phyloP scores from a whole-genome alignment of 2,797 vertebrate genomes.

The Poecilia gillii region DNA sequence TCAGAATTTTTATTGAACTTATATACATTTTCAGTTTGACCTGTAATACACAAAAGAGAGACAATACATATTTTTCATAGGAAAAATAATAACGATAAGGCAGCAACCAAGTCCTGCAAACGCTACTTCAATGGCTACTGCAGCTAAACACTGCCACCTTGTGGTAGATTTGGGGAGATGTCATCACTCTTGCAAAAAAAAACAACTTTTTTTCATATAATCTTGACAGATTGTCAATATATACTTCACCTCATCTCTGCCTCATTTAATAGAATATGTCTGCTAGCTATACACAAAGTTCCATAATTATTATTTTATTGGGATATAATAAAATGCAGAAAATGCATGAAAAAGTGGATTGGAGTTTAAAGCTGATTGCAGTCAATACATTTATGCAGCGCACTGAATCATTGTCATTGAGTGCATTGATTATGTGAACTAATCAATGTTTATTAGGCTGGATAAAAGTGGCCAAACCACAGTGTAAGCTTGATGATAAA shows the following conservation, averaged over 20 bases:
- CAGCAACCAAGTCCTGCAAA: conserved; percentile 9
- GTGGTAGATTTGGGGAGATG: conserved; percentile 31
- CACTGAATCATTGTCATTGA: conserved; percentile 82
- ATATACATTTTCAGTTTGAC: not conserved
- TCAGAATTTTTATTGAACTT: not conserved
- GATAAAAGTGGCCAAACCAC: conserved; percentile 57
- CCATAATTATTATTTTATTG: conserved; percentile 59
- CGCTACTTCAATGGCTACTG: conserved; percentile 7
- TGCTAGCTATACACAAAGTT: conserved; percentile 44
- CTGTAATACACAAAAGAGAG: not conserved
- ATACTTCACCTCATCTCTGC: conserved; percentile 51
- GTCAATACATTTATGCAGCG: conserved; percentile 77
- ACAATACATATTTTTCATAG: not conserved
- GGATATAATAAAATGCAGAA: conserved; percentile 60
- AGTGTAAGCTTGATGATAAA: conserved; percentile 70
- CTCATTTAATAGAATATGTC: conserved; percentile 63
- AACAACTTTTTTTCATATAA: conserved; percentile 9
- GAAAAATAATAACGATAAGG: not conserved
- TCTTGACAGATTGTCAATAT: conserved; percentile 65
- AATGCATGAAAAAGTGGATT: conserved; percentile 61
- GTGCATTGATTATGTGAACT: conserved; percentile 76
- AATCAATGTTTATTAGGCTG: conserved; percentile 77
- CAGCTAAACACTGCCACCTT: conserved; percentile 71
- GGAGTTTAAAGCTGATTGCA: conserved; percentile 60
- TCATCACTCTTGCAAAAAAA: not conserved